These are phyloP conservation scores for Mizuhopecten yessoensis DNA, from an alignment of 1,140 invertebrate species.

Conservation along the genomic window DNA sequence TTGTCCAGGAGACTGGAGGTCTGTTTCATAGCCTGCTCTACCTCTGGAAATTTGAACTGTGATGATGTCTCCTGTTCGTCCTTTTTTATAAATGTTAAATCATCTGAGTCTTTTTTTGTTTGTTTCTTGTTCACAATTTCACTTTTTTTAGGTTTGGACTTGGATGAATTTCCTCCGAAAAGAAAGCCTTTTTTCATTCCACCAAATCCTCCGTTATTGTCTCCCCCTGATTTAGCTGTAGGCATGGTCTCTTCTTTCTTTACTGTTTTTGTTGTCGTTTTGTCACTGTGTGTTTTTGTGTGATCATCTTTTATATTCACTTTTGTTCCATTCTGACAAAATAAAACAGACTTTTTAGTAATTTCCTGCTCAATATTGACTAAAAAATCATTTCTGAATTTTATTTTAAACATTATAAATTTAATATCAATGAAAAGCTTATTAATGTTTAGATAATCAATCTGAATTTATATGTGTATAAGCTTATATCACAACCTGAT, in stretches of 20 bases:
- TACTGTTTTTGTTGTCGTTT: neutral
- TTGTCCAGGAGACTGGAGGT: conserved; percentile 70
- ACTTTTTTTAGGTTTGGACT: conserved; percentile 51
- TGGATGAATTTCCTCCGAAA: conserved; percentile 63
- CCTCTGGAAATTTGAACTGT: conserved; percentile 67
- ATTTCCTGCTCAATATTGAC: too few relatives aligned
- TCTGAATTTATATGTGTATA: too few relatives aligned
- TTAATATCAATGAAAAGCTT: too few relatives aligned
- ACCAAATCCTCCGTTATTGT: conserved; percentile 64
- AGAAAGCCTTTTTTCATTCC: conserved; percentile 78
- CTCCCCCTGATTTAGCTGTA: neutral
- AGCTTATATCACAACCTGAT: too few relatives aligned
- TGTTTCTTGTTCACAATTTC: conserved; percentile 43
- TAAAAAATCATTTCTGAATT: too few relatives aligned
- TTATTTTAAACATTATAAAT: too few relatives aligned
- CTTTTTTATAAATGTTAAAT: conserved; percentile 74
- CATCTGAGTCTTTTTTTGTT: conserved; percentile 58
- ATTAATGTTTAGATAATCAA: too few relatives aligned
- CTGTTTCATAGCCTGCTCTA: conserved; percentile 72
- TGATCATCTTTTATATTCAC: neutral
- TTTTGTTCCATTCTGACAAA: neutral
- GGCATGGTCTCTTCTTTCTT: neutral
- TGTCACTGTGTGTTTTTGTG: neutral
- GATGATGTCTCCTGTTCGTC: conserved; percentile 55
- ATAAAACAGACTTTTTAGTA: neutral